phyloP scores from a whole-genome alignment of 2,888 invertebrate species.

The Toxonevra muliebris region DNA sequence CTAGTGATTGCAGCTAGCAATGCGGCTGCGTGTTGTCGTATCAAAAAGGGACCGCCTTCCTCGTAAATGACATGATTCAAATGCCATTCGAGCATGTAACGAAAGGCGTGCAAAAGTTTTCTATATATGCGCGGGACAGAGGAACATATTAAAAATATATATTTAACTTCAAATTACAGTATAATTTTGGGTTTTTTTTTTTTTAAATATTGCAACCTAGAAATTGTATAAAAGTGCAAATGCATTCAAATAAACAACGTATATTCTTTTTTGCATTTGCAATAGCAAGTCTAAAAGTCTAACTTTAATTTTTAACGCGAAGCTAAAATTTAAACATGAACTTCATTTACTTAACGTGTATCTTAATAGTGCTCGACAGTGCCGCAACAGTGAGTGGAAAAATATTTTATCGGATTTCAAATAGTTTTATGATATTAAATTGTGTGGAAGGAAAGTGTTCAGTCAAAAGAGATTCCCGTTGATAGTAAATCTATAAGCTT shows the following conservation, averaged over 20 bases:
- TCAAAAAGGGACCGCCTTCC: constrained; percentile 58
- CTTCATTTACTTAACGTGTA: constrained; percentile 4
- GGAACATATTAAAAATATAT: background rate
- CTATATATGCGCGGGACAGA: constrained; percentile 41
- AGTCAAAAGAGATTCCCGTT: no score
- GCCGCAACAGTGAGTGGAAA: no score
- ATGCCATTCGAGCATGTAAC: constrained; percentile 64
- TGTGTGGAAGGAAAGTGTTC: no score
- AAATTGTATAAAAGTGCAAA: constrained; percentile 1
- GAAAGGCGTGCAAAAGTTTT: constrained; percentile 59
- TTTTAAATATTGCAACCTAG: background rate
- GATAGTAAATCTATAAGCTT: no score
- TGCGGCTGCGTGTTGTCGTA: constrained; percentile 64
- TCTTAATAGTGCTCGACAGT: background rate
- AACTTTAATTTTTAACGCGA: background rate
- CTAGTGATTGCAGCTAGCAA: constrained; percentile 55
- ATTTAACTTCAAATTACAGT: background rate
- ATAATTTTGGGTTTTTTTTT: background rate
- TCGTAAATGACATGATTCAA: constrained; percentile 60
- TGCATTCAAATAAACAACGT: background rate
- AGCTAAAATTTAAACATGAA: constrained; percentile 7
- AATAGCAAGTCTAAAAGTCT: no score
- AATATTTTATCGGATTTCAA: no score
- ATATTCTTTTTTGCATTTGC: background rate
- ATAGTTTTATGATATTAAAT: no score